Evolutionary conservation across 2,797 vertebrate genomes (phyloP), one percentile per base, ranked within the genome.

Genomic region (Spinibarbus caldwelli): DNA sequence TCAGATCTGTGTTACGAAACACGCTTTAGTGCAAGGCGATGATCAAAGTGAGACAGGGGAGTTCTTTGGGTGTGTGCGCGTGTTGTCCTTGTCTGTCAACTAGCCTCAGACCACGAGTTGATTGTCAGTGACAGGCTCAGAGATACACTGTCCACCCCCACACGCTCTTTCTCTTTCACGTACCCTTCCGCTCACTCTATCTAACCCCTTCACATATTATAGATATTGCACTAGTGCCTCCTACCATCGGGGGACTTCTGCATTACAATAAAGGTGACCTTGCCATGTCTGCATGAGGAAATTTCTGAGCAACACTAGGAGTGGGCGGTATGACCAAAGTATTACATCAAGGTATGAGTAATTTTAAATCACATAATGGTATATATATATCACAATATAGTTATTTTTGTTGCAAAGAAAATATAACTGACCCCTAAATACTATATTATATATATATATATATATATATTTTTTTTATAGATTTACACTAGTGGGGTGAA

Each of bases 221-320:
- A 68, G 23, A 68, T 38, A 43, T 57, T 54, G 15, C 43, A 47
- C 52, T 41, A 41, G n/a, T 47, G 29, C 79, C 68, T 67, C 23
- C 62, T 43, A 47, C 68, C 57, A 80, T 17, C 83, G 41, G 75
- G 77, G 80, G 62, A 88, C 54, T 54, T 73, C 43, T 81, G 52
- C 26, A 77, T 84, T 86, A 76, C 52, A 87, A 68, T 87, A 87
- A 90, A 90, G 88, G 89, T 91, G 89, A 90, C 89, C 87, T 89
- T 89, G 54, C 71, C 36, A 64, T 73, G 83, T 79, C 66, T 82
- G 66, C 72, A 64, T 45, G 52, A 75, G 85, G 78, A 70, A 66
- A 84, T 86, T 66, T 85, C 86, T 85, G 38, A 68, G 64, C 75
- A 62, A 67, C 66, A 41, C 38, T 8, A 17, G 31, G 49, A 71